These are phyloP conservation scores for Muscicapa adusta DNA, from an alignment of 2,113 vertebrate species.

Conservation along the genomic window DNA sequence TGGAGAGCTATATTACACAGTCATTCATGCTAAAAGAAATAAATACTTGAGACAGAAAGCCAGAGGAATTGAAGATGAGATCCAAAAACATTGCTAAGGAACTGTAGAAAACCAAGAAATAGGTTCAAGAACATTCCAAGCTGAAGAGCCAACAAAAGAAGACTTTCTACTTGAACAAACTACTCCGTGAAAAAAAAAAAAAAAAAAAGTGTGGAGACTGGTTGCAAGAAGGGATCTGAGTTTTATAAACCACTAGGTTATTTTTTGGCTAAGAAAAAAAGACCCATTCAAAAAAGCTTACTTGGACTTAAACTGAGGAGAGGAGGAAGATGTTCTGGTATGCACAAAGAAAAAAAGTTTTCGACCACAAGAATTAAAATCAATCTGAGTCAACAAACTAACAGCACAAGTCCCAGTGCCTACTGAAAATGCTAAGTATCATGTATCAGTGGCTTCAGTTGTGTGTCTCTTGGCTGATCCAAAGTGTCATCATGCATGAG, in stretches of 20 bases:
- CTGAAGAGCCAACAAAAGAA: slow-evolving; percentile 8
- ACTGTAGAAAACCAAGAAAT: slow-evolving; percentile 1
- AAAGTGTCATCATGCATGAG: background rate
- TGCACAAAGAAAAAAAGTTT: slow-evolving; percentile 19
- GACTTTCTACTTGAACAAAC: background rate
- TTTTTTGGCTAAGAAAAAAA: slow-evolving; percentile 32
- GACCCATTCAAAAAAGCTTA: background rate
- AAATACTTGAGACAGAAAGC: slow-evolving; percentile 4
- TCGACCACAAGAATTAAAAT: slow-evolving; percentile 65
- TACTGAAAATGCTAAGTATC: slow-evolving; percentile 26
- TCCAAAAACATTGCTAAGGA: slow-evolving; percentile 24
- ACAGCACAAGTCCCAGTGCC: background rate
- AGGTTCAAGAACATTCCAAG: slow-evolving; percentile 57
- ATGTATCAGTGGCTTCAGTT: background rate
- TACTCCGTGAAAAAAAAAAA: background rate
- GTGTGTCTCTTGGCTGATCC: background rate
- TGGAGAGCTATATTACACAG: background rate
- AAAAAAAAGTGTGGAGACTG: background rate
- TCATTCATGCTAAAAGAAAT: background rate
- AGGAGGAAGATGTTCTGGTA: slow-evolving; percentile 30
- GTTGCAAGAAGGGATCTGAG: slow-evolving; percentile 23
- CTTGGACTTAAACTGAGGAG: background rate
- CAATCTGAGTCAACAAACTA: slow-evolving; percentile 50
- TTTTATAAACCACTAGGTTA: slow-evolving; percentile 39
- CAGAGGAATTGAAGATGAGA: background rate